Conservation (phyloP, 2,797 vertebrate species). For the Chanos chanos region DNA sequence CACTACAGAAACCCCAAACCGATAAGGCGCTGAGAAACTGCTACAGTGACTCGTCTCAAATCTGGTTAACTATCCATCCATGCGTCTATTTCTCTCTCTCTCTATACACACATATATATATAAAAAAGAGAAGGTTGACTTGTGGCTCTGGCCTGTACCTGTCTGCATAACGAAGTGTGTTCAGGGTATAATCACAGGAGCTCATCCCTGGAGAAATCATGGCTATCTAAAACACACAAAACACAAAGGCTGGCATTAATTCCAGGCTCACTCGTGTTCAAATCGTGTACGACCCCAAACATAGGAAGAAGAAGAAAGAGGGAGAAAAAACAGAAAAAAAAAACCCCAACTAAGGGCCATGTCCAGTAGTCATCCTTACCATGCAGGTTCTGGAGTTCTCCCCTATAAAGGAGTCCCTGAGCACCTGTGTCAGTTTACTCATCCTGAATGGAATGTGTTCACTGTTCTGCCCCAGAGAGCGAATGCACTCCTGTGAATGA, state of each 20-base stretch:
- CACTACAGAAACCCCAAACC: conserved; percentile 13
- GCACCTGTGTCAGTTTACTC: conserved; percentile 95
- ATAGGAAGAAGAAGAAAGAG: background rate
- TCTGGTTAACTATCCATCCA: too few species aligned
- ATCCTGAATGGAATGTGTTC: conserved; percentile 94
- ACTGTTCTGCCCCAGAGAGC: conserved; percentile 92
- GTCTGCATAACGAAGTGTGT: conserved; percentile 94
- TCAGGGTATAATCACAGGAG: conserved; percentile 95
- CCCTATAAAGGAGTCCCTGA: conserved; percentile 95
- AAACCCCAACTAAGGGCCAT: background rate
- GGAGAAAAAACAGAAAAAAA: background rate
- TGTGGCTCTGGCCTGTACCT: conserved; percentile 83
- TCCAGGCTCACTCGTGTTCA: too few species aligned
- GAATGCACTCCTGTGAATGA: conserved; percentile 86
- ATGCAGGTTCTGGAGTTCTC: conserved; percentile 94
- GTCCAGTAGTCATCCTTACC: conserved; percentile 76
- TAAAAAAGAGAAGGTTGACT: background rate
- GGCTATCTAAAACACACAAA: conserved; percentile 76
- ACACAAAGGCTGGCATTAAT: too few species aligned
- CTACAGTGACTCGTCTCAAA: too few species aligned
- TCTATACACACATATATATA: background rate
- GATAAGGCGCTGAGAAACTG: too few species aligned
- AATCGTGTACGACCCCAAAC: too few species aligned
- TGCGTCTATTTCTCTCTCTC: too few species aligned
- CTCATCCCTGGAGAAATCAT: conserved; percentile 95